phyloP scores from a whole-genome alignment of 2,113 vertebrate species.

The Hucho hucho region DNA sequence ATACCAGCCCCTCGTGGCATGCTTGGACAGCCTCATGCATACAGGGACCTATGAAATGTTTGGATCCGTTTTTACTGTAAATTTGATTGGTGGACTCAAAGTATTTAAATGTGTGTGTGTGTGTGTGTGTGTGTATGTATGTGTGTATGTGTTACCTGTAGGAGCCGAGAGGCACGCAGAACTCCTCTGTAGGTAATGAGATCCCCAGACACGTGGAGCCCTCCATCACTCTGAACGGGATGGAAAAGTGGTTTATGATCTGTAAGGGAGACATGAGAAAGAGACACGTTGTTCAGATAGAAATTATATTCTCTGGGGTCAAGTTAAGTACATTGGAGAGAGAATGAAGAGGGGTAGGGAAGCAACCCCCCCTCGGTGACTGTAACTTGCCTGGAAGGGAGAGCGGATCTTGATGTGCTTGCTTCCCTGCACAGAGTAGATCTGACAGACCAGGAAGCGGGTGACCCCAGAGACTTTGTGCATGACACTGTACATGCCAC shows the following conservation, averaged over 20 bases:
- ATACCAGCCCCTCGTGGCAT: too few relatives aligned
- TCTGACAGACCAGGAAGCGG: slow-evolving; percentile 92
- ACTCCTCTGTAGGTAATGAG: slow-evolving; percentile 84
- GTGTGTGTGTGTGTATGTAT: not conserved
- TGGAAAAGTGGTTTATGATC: slow-evolving; percentile 94
- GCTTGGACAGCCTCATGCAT: too few relatives aligned
- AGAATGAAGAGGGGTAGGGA: not conserved
- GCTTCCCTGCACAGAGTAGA: slow-evolving; percentile 89
- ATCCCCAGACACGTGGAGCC: slow-evolving; percentile 81
- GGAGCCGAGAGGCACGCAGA: slow-evolving; percentile 87
- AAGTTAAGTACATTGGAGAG: too few relatives aligned
- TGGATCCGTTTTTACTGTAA: too few relatives aligned
- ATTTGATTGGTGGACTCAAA: too few relatives aligned
- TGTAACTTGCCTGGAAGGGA: slow-evolving; percentile 83
- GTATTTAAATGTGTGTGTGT: not conserved
- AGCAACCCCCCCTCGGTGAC: not conserved
- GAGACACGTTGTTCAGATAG: too few relatives aligned
- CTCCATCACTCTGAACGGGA: slow-evolving; percentile 86
- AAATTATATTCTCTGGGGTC: not conserved
- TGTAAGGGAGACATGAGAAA: slow-evolving; percentile 42
- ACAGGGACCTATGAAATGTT: too few relatives aligned
- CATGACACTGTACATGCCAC: slow-evolving; percentile 85
- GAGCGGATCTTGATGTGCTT: slow-evolving; percentile 94
- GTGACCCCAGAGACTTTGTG: slow-evolving; percentile 86
- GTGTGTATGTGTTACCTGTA: slow-evolving; percentile 77